Percentiles rank a stretch among this genome's conserved stretches.
phyloP scores from a whole-genome alignment of 2,113 vertebrate species.

The Prietella phreatophila region DNA sequence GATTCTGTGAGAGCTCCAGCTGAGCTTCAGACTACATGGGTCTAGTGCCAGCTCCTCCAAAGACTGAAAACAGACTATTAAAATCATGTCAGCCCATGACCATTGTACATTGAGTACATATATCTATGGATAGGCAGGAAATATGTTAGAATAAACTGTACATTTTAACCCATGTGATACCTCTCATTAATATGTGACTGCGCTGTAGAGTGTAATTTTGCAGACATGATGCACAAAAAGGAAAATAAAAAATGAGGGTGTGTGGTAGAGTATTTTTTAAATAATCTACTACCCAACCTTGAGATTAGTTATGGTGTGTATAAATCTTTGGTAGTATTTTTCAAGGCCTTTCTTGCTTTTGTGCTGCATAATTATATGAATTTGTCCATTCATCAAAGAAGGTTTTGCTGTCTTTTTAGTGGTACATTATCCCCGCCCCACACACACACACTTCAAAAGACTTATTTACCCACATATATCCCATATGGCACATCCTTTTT shows the following conservation, averaged over 20 bases:
- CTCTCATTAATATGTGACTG: not conserved
- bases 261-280: not conserved
- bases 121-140: not conserved
- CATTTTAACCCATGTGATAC: not conserved
- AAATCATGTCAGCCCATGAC: slow-evolving; percentile 1
- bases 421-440: slow-evolving; percentile 60
- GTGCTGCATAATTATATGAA: not conserved
- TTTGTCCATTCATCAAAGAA: slow-evolving; percentile 43
- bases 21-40: not conserved
- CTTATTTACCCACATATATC: slow-evolving; percentile 30
- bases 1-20: not conserved
- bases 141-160: not conserved
- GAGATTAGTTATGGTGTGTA: not conserved
- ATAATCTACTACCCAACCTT: not conserved
- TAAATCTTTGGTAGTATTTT: slow-evolving; percentile 8
- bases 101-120: not conserved
- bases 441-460: not conserved
- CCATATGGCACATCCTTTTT: not conserved
- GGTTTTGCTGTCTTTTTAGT: slow-evolving; percentile 55
- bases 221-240: not conserved
- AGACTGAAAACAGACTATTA: not conserved
- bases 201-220: not conserved
- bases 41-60: slow-evolving; percentile 19
- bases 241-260: not conserved
- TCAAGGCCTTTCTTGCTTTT: not conserved